Base-by-base conservation (phyloP, 1,140 invertebrate species). In the Drosophila murphyi region DNA sequence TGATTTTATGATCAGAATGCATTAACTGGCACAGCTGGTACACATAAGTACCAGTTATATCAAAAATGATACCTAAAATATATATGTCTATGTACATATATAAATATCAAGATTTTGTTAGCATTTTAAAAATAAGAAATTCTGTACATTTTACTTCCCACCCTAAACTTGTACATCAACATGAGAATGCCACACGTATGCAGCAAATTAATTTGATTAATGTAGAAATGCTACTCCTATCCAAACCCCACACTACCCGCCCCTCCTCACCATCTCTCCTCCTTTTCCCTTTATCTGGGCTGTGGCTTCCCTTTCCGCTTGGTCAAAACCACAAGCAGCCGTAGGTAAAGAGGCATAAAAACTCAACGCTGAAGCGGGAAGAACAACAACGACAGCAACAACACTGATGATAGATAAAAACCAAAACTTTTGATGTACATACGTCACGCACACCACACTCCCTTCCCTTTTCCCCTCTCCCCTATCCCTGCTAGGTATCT, bases 351-450 rank as follows among this genome's bases (percentile, higher is more conserved):
- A 77, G 56, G 77, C 81, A 85, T 70, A 70, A 77, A 85, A 77
- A 71, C 50, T 54, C 80, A 79, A 77, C 20, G 20, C 20, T 20
- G 20, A 20, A 20, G 20, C 20, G 20, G 39, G 48, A 68, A 71
- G 52, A 82, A 69, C 71, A 57, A 59, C 39, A 70, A 50, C 62
- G 54, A 52, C 45, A 59, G n/a, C 65, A 32, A 35, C 70, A 57
- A 52, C 43, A 57, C 57, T 61, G 83, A 75, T 89, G 85, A 88
- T 81, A 88, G 85, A 88, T 88, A 89, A 72, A 88, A 89, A 85
- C 77, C 85, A 78, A 88, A 73, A 88, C 80, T 88, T 87, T 88
- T 88, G 85, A 88, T 88, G 85, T 89, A 69, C 85, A 76, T 77
- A 71, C 83, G 72, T 76, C 80, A 79, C 68, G 69, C 68, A 76